Base-by-base conservation (phyloP, 2,888 invertebrate genomes). In the Yponomeuta sedellus region DNA sequence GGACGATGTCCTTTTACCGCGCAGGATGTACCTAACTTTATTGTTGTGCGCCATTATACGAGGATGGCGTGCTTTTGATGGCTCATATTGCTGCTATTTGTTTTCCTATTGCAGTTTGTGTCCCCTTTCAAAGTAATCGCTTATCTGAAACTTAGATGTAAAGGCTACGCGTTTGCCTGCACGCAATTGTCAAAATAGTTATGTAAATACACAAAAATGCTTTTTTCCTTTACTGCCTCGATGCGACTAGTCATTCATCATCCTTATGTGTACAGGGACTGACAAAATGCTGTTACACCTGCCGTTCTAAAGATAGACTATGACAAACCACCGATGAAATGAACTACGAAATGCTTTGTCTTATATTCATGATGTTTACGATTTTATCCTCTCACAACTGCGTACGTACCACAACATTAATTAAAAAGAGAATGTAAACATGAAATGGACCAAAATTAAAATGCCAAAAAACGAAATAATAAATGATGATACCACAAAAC, bases 1-100 rank as follows among this genome's bases (percentile, higher is more conserved):
- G 75, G 79, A 79, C 78, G 77, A 82, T 83, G 83, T 76, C 78
- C 84, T 86, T 86, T 86, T 86, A 85, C 81, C 81, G 76, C 77
- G 78, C 83, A 79, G 77, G 77, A 82, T 79, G 79, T 78, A 73
- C 77, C 76, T 75, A 82, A 85, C 80, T 85, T 85, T 85, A 86
- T 83, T 82, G 81, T 85, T 28, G 44, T 63, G 63, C 22, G 34
- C 39, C 63, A 22, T 20, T 63, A 19, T 63, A 39, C 34, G 34
- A 34, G 34, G 34, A 34, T 44, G 19, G 40, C 63, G 63, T 63
- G 63, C 10, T n/a, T 39, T 64, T 64, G 64, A 64, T 64, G 52
- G 44, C 44, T 44, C 52, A 20, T 52, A 52, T 61, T 28, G 20
- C 22, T 58, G 58, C 44, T 12, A 44, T 44, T 44, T 44, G 44